These are phyloP conservation scores for Actias luna DNA, from an alignment of 2,888 invertebrate species.

Conservation along the genomic window DNA sequence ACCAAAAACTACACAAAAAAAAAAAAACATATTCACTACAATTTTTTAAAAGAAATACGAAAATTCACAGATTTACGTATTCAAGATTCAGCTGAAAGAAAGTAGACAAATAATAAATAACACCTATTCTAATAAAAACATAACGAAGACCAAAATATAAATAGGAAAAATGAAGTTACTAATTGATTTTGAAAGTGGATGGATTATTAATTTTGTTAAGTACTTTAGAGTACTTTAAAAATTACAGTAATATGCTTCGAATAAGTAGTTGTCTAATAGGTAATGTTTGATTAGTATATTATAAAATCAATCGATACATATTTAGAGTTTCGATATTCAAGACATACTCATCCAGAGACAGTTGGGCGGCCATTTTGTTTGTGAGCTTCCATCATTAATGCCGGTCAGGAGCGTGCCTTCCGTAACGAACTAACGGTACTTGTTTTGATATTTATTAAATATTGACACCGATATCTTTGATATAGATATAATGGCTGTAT, in stretches of 20 bases:
- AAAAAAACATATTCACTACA: no score
- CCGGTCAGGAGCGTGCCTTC: conserved; percentile 67
- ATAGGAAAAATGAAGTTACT: no score
- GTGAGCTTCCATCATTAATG: conserved; percentile 49
- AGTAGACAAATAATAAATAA: no score
- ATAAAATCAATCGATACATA: background rate
- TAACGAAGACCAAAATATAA: no score
- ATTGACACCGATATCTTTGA: conserved; percentile 8
- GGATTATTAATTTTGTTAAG: no score
- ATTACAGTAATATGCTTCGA: background rate
- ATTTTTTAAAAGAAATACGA: no score
- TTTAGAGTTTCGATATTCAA: background rate
- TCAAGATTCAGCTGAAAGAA: no score
- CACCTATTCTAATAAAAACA: no score
- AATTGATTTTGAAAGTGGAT: no score
- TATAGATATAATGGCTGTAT: background rate
- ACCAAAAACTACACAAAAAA: no score
- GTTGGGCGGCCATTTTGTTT: conserved; percentile 47
- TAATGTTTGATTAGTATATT: background rate
- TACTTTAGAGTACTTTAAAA: no score
- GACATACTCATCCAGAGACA: conserved; percentile 16
- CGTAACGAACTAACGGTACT: conserved; percentile 64
- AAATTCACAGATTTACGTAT: no score
- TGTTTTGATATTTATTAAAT: conserved; percentile 43
- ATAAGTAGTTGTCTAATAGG: background rate